A percentile compares a stretch with the other conserved stretches of the same genome.
These are phyloP conservation scores for Anolis carolinensis DNA, from an alignment of 2,113 vertebrate genomes.

Conservation along the genomic window DNA sequence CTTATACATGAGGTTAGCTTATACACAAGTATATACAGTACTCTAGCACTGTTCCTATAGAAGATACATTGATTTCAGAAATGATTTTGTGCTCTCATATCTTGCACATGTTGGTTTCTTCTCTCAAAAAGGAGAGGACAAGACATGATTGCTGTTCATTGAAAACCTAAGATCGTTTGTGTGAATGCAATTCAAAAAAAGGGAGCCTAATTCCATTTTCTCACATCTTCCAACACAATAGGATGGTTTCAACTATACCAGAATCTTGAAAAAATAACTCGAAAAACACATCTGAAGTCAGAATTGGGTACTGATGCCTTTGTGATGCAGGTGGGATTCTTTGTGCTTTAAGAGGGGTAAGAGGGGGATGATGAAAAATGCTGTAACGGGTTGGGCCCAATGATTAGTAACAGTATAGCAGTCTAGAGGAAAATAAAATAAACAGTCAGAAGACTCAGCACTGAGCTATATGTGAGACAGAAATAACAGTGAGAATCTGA, in stretches of 20 bases:
- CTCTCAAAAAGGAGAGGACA: not conserved
- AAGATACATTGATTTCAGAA: not conserved
- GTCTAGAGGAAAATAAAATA: constrained; percentile 51
- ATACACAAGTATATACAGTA: too few species aligned
- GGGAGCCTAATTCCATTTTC: not conserved
- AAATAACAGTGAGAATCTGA: constrained; percentile 48
- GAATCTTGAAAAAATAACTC: not conserved
- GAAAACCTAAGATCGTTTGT: not conserved
- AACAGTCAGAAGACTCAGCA: constrained; percentile 56
- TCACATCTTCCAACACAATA: not conserved
- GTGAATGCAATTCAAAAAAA: not conserved
- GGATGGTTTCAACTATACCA: not conserved
- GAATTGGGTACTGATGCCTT: constrained; percentile 17
- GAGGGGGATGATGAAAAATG: constrained; percentile 14
- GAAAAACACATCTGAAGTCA: not conserved
- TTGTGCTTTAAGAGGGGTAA: constrained; percentile 46
- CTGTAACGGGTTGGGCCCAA: constrained; percentile 42
- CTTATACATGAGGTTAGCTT: too few species aligned
- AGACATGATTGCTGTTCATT: not conserved
- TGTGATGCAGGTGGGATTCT: constrained; percentile 26
- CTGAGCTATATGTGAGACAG: constrained; percentile 51
- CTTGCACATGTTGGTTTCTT: not conserved
- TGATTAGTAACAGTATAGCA: constrained; percentile 57
- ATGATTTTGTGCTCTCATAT: too few species aligned
- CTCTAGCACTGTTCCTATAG: not conserved